These are phyloP conservation scores for Drosophila navojoa DNA, from an alignment of 1,140 invertebrate genomes.

Conservation along the genomic window DNA sequence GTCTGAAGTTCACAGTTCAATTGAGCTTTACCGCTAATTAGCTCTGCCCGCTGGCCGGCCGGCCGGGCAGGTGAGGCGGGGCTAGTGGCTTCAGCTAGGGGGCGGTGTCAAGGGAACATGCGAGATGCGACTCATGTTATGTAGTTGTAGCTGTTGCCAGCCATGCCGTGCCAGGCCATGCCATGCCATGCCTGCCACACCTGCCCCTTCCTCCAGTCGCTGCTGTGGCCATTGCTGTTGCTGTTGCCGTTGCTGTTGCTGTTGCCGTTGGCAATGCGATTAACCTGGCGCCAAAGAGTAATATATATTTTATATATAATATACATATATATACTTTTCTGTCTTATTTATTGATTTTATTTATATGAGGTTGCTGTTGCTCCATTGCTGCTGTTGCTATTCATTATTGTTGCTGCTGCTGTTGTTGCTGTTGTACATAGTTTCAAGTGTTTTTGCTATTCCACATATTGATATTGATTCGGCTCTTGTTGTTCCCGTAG, in stretches of 20 bases:
- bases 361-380: slow-evolving; percentile 34
- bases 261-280: slow-evolving; percentile 12
- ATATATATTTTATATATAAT: slow-evolving; percentile 3
- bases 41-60: neutral
- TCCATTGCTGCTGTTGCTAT: too few relatives aligned
- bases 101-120: neutral
- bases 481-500: too few relatives aligned
- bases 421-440: too few relatives aligned
- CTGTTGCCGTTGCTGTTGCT: slow-evolving; percentile 7
- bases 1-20: slow-evolving; percentile 71
- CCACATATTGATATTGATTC: too few relatives aligned
- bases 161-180: neutral
- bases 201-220: too few relatives aligned
- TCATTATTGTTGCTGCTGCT: too few relatives aligned
- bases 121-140: neutral
- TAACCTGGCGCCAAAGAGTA: slow-evolving; percentile 47
- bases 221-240: slow-evolving; percentile 10
- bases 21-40: slow-evolving; percentile 73
- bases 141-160: neutral
- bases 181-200: too few relatives aligned
- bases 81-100: neutral
- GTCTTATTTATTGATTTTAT: slow-evolving; percentile 81
- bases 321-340: slow-evolving; percentile 50
- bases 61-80: slow-evolving; percentile 8
- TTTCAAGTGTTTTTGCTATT: too few relatives aligned